These are phyloP conservation scores for Bolinopsis microptera DNA, from an alignment of 37 sponge, comb jelly and placozoan species.

Conservation along the genomic window DNA sequence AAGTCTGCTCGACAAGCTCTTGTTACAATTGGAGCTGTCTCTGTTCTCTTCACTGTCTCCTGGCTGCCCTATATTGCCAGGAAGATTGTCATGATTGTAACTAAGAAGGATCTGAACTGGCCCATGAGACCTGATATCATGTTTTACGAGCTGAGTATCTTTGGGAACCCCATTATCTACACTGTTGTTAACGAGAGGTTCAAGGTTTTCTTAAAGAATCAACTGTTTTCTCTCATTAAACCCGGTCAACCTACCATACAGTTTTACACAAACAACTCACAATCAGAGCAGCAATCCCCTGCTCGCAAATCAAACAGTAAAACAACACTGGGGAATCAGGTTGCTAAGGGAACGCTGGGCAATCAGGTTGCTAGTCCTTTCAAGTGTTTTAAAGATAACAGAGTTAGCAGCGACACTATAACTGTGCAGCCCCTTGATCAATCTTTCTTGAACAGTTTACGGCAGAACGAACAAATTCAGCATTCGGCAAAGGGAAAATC, in stretches of 20 bases:
- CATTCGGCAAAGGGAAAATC: neutral
- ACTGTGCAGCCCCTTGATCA: neutral
- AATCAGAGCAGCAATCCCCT: neutral
- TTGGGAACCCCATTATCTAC: conserved; percentile 63
- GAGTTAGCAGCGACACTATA: neutral
- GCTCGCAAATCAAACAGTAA: neutral
- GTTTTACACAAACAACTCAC: neutral
- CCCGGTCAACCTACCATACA: neutral
- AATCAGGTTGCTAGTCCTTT: neutral
- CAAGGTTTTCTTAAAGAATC: neutral
- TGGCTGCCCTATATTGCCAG: conserved; percentile 50
- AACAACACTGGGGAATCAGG: neutral
- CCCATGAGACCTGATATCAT: conserved; percentile 20
- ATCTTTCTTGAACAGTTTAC: neutral
- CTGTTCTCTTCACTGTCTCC: conserved; percentile 23
- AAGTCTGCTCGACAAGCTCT: conserved; percentile 7
- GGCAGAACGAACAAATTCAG: neutral
- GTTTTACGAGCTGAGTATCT: conserved; percentile 49
- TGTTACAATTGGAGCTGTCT: conserved; percentile 43
- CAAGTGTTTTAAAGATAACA: neutral
- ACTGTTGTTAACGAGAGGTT: conserved; percentile 29
- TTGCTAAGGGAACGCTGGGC: neutral
- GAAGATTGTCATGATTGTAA: neutral
- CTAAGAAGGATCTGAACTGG: conserved; percentile 26
- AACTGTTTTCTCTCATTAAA: neutral